Percentiles rank a stretch among this genome's conserved stretches.
phyloP scores from a whole-genome alignment of 2,888 invertebrate species.

The Molorchus minor region DNA sequence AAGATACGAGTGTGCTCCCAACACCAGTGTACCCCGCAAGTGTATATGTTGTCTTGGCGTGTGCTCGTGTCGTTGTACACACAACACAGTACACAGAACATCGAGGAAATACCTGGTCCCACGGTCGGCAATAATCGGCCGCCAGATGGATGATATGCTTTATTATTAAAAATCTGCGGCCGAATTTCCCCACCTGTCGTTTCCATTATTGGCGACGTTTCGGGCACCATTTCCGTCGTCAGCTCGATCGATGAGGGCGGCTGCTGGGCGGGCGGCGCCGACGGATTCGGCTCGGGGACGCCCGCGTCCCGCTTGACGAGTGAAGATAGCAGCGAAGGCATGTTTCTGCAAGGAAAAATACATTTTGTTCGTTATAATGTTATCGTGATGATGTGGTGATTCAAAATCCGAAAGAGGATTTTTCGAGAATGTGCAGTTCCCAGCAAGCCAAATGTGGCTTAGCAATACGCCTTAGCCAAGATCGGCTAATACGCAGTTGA shows the following conservation, averaged over 20 bases:
- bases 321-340: conserved; percentile 27
- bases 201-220: conserved; percentile 2
- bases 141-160: conserved; percentile 49
- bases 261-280: neutral
- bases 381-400: too few species aligned
- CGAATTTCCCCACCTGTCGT: conserved; percentile 33
- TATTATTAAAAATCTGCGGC: conserved; percentile 48
- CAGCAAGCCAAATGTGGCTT: too few species aligned
- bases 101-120: conserved; percentile 45
- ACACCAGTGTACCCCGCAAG: conserved; percentile 18
- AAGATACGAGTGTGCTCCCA: conserved; percentile 41
- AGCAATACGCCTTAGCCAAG: too few species aligned
- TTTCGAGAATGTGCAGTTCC: too few species aligned
- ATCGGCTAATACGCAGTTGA: too few species aligned
- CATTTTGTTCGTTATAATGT: too few species aligned
- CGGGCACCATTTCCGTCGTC: neutral
- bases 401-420: too few species aligned
- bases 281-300: neutral
- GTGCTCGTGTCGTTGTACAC: neutral
- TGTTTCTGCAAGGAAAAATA: conserved; percentile 38
- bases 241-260: too few species aligned
- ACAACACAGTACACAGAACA: conserved; percentile 20
- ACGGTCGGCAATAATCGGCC: conserved; percentile 47
- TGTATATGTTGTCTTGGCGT: neutral
- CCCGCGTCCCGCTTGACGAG: conserved; percentile 19